phyloP scores from a whole-genome alignment of 2,797 vertebrate genomes.

The Pachyuromys duprasi region DNA sequence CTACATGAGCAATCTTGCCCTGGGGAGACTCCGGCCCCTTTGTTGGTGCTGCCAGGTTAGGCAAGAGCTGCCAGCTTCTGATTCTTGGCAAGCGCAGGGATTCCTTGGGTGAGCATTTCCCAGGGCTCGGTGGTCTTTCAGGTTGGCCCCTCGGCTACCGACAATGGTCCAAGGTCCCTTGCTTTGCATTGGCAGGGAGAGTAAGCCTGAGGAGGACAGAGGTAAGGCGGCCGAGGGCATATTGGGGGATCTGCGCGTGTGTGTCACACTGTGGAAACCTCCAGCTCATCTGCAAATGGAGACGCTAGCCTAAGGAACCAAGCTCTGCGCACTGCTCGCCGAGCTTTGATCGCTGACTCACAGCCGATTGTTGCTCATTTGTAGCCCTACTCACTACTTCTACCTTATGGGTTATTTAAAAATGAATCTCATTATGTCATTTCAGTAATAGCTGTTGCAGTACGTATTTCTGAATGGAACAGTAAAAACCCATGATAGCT shows the following conservation, averaged over 20 bases:
- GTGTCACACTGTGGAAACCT: slow-evolving; percentile 42
- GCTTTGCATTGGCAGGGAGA: neutral
- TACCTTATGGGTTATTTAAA: neutral
- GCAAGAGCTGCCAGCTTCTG: neutral
- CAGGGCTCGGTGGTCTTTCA: neutral
- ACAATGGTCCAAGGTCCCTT: neutral
- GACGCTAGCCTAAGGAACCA: neutral
- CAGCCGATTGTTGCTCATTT: neutral
- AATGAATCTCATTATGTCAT: neutral
- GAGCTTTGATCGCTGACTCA: neutral
- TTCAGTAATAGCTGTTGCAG: slow-evolving; percentile 53
- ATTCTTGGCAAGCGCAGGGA: neutral
- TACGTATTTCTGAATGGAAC: slow-evolving; percentile 39
- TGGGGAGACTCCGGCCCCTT: neutral
- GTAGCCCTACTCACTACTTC: neutral
- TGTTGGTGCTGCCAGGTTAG: neutral
- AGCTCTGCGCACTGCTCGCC: neutral
- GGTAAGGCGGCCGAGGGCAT: neutral
- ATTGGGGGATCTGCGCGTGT: neutral
- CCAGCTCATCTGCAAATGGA: slow-evolving; percentile 24
- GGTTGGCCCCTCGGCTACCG: neutral
- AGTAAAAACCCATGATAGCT: slow-evolving; percentile 12
- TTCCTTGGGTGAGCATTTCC: slow-evolving; percentile 8
- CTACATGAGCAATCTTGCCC: neutral
- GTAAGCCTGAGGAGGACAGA: neutral